These are phyloP conservation scores for Andrena camellia DNA, from an alignment of 2,888 invertebrate genomes.

Conservation along the genomic window DNA sequence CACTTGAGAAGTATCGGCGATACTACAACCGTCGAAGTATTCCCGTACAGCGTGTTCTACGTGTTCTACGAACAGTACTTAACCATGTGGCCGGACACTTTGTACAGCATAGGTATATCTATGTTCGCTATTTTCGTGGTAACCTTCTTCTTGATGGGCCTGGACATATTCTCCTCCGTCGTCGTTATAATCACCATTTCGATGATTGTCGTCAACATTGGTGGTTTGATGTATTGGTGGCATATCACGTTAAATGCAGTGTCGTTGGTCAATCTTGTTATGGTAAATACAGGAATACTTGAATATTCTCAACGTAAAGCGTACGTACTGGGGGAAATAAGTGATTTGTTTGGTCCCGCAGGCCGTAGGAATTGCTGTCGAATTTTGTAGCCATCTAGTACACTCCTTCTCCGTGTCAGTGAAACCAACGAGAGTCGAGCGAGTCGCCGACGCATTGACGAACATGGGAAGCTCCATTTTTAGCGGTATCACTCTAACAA, in stretches of 20 bases:
- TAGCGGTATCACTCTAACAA: constrained; percentile 98
- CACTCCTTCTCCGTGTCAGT: constrained; percentile 95
- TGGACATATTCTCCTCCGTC: constrained; percentile 95
- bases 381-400: constrained; percentile 99
- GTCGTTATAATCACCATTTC: constrained; percentile 96
- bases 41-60: constrained; percentile 97
- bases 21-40: constrained; percentile 89
- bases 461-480: constrained; percentile 97
- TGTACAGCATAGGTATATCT: constrained; percentile 95
- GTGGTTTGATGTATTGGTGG: constrained; percentile 99
- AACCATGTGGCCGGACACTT: constrained; percentile 96
- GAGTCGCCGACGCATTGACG: constrained; percentile 94
- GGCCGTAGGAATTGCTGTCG: constrained; percentile 99
- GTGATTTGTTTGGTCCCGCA: constrained; percentile 72
- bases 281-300: constrained; percentile 87
- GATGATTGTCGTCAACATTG: constrained; percentile 96
- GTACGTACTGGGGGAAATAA: background rate
- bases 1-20: constrained; percentile 86
- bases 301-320: background rate
- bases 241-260: constrained; percentile 98
- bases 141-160: constrained; percentile 96
- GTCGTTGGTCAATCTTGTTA: constrained; percentile 98
- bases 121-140: constrained; percentile 97
- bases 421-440: constrained; percentile 89
- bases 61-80: constrained; percentile 99